These are phyloP conservation scores for Porites lutea DNA, from an alignment of 64 coral and sea anemone species.

Conservation along the genomic window DNA sequence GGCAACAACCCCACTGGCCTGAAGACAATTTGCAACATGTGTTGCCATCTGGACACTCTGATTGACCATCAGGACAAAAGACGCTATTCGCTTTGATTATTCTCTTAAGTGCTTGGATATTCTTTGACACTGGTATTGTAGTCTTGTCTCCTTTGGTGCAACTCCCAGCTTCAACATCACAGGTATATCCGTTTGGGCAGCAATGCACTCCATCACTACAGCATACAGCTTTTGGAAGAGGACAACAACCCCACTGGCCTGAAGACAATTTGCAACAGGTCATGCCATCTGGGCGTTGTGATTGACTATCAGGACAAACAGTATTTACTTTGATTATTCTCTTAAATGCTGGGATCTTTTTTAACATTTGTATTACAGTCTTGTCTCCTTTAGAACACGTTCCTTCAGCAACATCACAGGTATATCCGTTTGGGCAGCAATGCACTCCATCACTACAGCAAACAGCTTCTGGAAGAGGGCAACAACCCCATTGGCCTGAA, in stretches of 20 bases:
- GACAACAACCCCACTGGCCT: conserved; percentile 82
- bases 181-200: conserved; percentile 84
- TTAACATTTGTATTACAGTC: neutral
- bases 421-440: conserved; percentile 68
- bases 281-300: conserved; percentile 58
- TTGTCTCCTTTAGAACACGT: conserved; percentile 24
- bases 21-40: conserved; percentile 69
- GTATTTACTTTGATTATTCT: neutral
- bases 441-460: conserved; percentile 69
- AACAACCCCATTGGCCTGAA: conserved; percentile 44
- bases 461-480: conserved; percentile 54
- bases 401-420: conserved; percentile 25
- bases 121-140: neutral
- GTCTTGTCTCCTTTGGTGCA: neutral
- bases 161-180: neutral
- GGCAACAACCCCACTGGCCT: conserved; percentile 61
- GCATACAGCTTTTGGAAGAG: conserved; percentile 86
- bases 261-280: conserved; percentile 52
- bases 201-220: conserved; percentile 74
- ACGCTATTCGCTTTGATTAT: neutral
- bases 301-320: conserved; percentile 29
- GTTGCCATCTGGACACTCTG: conserved; percentile 69
- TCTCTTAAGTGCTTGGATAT: neutral
- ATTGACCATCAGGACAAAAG: conserved; percentile 34
- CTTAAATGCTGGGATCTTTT: neutral